Evolutionary conservation across 1,140 invertebrate genomes (phyloP), one percentile per base, ranked within the genome.

Genomic region (Popillia japonica): DNA sequence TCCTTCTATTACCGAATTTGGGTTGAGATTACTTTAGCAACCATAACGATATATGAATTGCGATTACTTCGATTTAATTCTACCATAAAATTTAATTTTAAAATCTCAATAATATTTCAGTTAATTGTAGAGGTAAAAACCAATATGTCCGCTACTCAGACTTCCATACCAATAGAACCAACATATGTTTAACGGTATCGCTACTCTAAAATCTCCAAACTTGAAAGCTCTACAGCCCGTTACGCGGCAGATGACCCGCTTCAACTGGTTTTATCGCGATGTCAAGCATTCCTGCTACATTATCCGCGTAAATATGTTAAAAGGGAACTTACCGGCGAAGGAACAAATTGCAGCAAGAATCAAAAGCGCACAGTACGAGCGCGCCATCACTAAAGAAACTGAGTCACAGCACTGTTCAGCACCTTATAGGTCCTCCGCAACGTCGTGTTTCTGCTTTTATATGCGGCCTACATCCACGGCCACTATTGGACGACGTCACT

Each of bases 401-500:
- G 79, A 84, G 80, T 75, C 81, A 83, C 82, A 74, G 80, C 78
- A 83, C 84, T 79, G 81, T 78, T 77, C 55, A 77, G 79, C 83
- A 82, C 80, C 80, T 83, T 83, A 85, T 84, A 86, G 84, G 77
- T 82, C 81, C 80, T 84, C 81, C 81, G 78, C 82, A 77, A 48
- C 79, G 78, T 75, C 81, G 81, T 80, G 79, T 82, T 78, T 27
- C 78, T 80, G 81, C 84, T 86, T 86, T 82, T 86, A 86, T 86
- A 86, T 80, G 81, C 85, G 83, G 82, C 84, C 84, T 85, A 85
- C 84, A 84, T 84, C 81, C 80, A 82, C 79, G 80, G 83, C 83
- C 84, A 82, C 83, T 82, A 81, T 83, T 79, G 81, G 80, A 76
- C 83, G 79, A 83, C 84, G 85, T 83, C 84, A 84, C 81, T 83